Percentiles rank a stretch among this genome's conserved stretches.
phyloP scores from a whole-genome alignment of 2,113 vertebrate species.

The Clarias magur region DNA sequence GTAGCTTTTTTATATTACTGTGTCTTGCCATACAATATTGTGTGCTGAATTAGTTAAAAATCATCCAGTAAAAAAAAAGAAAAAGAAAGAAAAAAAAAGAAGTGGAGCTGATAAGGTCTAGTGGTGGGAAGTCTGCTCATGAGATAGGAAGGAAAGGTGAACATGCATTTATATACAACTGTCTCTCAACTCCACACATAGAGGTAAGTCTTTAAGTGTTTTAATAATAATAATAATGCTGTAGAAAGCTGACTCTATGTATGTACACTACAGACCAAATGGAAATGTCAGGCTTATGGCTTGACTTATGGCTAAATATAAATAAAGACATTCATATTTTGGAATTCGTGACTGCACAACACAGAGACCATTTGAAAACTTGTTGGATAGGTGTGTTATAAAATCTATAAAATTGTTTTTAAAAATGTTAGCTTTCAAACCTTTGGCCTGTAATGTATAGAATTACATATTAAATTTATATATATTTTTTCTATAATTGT shows the following conservation, averaged over 20 bases:
- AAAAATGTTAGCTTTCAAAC: background rate
- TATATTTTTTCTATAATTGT: no score
- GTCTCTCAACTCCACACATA: slow-evolving; percentile 6
- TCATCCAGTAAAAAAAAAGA: background rate
- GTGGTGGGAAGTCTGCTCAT: background rate
- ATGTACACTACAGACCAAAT: background rate
- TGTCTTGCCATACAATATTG: background rate
- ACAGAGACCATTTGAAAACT: background rate
- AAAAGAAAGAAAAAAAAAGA: no score
- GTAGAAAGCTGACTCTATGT: background rate
- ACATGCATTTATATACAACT: background rate
- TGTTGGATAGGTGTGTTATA: background rate
- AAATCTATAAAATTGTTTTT: background rate
- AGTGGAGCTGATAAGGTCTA: slow-evolving; percentile 7
- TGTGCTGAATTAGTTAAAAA: slow-evolving; percentile 7
- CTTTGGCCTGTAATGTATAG: background rate
- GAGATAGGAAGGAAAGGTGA: slow-evolving; percentile 9
- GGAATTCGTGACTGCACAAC: background rate
- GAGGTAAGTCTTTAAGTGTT: slow-evolving; percentile 54
- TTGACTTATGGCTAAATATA: background rate
- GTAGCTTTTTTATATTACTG: background rate
- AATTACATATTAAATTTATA: background rate
- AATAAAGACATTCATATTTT: background rate
- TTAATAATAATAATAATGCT: no score
- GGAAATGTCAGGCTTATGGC: background rate